Evolutionary conservation across 2,113 vertebrate genomes (phyloP), one percentile per base, ranked within the genome.

Genomic region (Ciconia boyciana): DNA sequence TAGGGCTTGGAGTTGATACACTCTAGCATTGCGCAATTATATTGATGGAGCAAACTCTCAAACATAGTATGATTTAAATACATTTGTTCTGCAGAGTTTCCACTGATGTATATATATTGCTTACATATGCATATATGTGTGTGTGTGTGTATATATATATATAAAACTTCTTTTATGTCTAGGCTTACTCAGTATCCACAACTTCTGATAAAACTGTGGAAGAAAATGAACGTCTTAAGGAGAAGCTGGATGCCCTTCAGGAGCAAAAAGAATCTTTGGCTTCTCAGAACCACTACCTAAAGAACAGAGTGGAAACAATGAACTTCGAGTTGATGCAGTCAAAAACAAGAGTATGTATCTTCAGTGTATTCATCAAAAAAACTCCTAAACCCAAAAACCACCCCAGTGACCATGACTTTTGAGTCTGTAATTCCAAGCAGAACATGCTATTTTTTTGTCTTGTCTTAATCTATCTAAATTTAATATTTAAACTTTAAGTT

Each of bases 201-300:
- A 32, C 51, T 36, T 90, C 86, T 66, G 34, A 60, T 68, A 95
- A 94, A 93, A 75, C 28, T 41, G 49, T 92, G 72, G 97, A 98
- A 89, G 98, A 99, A 94, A 97, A 97, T 48, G 95, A 97, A 75
- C 65, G 68, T 90, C 93, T 98, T 58, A 97, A 97, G 98, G 98
- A 97, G 77, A 99, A 98, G 89, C 65, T 98, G 77, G 93, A 97
- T 96, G 93, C 93, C 77, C 95, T 99, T 94, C 96, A 96, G 10
- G 98, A 99, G 85, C 98, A 99, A 96, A 99, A 99, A 87, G 96
- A 98, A 25, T 98, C 96, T 95, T 97, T 99, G 95, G 71, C 96
- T 70, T 93, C 98, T 74, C 98, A 99, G 94, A 99, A 99, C 93
- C 96, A 97, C 76, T 97, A 97, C 92, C 98, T 99, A 76, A 98